These are phyloP conservation scores for Eilema caniola DNA, from an alignment of 2,888 invertebrate genomes.

Conservation along the genomic window DNA sequence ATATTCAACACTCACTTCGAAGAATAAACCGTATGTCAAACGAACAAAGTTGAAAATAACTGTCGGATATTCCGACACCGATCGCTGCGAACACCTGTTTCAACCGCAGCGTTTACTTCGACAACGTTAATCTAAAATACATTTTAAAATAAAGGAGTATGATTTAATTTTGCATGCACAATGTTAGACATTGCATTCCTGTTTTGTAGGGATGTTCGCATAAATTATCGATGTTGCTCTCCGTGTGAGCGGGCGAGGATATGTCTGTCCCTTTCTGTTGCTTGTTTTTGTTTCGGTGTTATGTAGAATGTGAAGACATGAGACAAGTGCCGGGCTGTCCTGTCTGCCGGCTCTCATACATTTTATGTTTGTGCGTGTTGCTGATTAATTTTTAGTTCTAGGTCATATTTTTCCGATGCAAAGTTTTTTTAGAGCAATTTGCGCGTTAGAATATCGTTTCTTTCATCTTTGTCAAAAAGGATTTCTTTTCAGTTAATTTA, in stretches of 20 bases:
- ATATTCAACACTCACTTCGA: not conserved
- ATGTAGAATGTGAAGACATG: constrained; percentile 70
- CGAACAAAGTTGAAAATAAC: constrained; percentile 39
- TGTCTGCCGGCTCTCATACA: constrained; percentile 64
- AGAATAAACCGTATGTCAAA: constrained; percentile 36
- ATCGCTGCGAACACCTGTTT: constrained; percentile 84
- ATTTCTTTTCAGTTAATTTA: not conserved
- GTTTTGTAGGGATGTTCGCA: constrained; percentile 84
- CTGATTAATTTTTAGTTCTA: constrained; percentile 24
- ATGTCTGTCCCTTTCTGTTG: constrained; percentile 77
- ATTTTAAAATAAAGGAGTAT: constrained; percentile 27
- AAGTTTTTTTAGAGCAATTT: not conserved
- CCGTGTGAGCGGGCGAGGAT: constrained; percentile 66
- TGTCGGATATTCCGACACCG: constrained; percentile 55
- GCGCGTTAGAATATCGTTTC: not conserved
- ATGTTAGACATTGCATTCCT: constrained; percentile 71
- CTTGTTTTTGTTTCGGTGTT: constrained; percentile 80
- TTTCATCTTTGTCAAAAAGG: not conserved
- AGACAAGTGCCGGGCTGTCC: constrained; percentile 71
- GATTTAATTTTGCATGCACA: constrained; percentile 48
- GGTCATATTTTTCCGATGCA: constrained; percentile 13
- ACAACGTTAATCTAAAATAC: constrained; percentile 44
- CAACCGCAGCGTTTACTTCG: constrained; percentile 77
- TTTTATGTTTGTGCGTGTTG: constrained; percentile 53
- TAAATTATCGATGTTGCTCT: constrained; percentile 86